These are phyloP conservation scores for Montipora efflorescens DNA, from an alignment of 64 coral and sea anemone species.

Conservation along the genomic window DNA sequence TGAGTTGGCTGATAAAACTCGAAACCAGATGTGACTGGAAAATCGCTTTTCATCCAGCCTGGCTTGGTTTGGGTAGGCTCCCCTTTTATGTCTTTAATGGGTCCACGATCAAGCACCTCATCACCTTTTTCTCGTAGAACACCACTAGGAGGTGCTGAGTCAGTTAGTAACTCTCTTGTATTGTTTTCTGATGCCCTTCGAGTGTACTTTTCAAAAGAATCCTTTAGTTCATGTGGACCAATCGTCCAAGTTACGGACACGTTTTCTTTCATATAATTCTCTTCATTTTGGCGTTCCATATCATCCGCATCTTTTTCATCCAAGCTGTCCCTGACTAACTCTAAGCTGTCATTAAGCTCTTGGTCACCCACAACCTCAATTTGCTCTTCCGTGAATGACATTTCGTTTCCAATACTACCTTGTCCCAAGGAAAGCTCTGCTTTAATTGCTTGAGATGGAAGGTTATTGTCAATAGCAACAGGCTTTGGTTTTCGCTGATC, in stretches of 20 bases:
- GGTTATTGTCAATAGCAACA: not conserved
- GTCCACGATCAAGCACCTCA: not conserved
- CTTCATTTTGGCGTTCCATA: not conserved
- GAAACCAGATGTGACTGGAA: not conserved
- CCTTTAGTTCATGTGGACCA: not conserved
- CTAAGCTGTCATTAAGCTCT: slow-evolving; percentile 70
- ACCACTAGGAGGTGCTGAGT: not conserved
- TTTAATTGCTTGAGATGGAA: not conserved
- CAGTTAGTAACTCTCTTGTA: not conserved
- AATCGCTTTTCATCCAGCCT: not conserved
- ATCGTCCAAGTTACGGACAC: not conserved
- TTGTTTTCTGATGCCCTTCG: not conserved
- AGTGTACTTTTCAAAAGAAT: slow-evolving; percentile 20
- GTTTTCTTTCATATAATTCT: not conserved
- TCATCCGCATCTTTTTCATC: slow-evolving; percentile 16
- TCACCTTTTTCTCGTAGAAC: not conserved
- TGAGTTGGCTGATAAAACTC: not conserved
- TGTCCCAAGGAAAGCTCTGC: not conserved
- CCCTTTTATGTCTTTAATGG: not conserved
- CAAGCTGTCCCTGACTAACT: slow-evolving; percentile 69
- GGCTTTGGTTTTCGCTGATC: slow-evolving; percentile 9
- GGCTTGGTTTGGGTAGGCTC: not conserved
- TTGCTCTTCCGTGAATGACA: not conserved
- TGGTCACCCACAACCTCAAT: not conserved
- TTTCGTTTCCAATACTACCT: not conserved